Evolutionary conservation across 2,113 vertebrate genomes (phyloP), one percentile per base, ranked within the genome.

Genomic region (Sakesphorus luctuosus): DNA sequence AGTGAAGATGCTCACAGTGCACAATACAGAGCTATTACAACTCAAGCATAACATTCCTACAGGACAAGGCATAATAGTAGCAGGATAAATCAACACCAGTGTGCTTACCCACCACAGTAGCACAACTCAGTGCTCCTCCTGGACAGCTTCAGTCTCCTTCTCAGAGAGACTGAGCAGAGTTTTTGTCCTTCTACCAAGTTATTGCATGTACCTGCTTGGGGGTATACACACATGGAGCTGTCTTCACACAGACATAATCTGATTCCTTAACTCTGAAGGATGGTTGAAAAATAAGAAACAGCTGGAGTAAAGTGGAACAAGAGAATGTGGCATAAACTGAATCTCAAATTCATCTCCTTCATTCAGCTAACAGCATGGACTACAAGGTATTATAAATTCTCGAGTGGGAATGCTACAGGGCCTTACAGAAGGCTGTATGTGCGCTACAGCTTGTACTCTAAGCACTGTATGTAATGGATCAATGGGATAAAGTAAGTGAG

Each of bases 51-150:
- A 53, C 26, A 6, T 53, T 72, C 21, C 33, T 36, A 7, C 28
- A 16, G 0, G 3, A 26, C 50, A 63, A 68, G 56, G 21, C 28
- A 12, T 1, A 6, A 24, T 3, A 52, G 21, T 3, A 47, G 7
- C 18, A 28, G 0, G 4, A 40, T 7, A 24, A 56, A 69, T n/a
- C 36, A 2, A 0, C 2, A 16, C 21, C 33, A 33, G 44, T 1
- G 1, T 7, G 47, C 26, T 43, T n/a, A 21, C 6, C 56, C 2
- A 5, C 23, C 26, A 16, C 23, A 28, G 58, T 0, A 17, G 12
- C 56, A 35, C 18, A 31, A 46, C 12, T 11, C 24, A 8, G 16
- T 5, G 28, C 29, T 23, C n/a, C 63, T 1, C 26, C 69, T 1
- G 1, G 26, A 10, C 25, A 40, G 36, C 29, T 69, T 75, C 56